Base-by-base conservation (phyloP, 2,888 invertebrate species). In the Rhaphigaster nebulosa region DNA sequence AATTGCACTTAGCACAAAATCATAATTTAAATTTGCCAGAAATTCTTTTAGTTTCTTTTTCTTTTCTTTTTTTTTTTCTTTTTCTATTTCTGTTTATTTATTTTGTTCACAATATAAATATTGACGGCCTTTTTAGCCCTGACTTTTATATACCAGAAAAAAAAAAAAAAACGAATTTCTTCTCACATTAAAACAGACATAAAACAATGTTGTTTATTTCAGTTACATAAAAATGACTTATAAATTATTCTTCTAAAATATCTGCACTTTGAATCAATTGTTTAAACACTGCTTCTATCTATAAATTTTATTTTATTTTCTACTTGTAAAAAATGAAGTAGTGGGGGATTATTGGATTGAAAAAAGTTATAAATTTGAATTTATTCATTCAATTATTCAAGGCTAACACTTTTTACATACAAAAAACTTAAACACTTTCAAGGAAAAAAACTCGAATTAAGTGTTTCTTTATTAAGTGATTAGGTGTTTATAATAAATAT, bases 1-100 rank as follows among this genome's bases (percentile, higher is more conserved):
- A 45, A 84, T 87, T 90, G 90, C 90, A 90, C 90, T 87, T 90
- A 52, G 90, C 90, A 90, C 90, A 90, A 84, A 90, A 90, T 90
- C 87, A 90, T 90, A 45, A 52, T 90, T 90, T 87, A 45, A 88
- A 56, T 90, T 90, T 90, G 54, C 87, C 52, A 34, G 41, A 90
- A 65, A 15, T 90, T 90, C 56, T 56, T 52, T 45, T 41, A 80
- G 29, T 34, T 45, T 65, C 45, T 65, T 89, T 89, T 89, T 89
- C 18, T 29, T 88, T 54, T 56, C 26, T 54, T 52, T 34, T 60
- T 34, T 87, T 87, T 88, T 56, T 60, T 20, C 12, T 50, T 50
- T 34, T 88, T 88, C n/a, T 88, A 5, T 87, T 87, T 54, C 26
- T 29, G 26, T 88, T 88, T 88, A 60, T 65, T 65, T 89, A 26